Base-by-base conservation (phyloP, 2,113 vertebrate species). In the Hoplias malabaricus region DNA sequence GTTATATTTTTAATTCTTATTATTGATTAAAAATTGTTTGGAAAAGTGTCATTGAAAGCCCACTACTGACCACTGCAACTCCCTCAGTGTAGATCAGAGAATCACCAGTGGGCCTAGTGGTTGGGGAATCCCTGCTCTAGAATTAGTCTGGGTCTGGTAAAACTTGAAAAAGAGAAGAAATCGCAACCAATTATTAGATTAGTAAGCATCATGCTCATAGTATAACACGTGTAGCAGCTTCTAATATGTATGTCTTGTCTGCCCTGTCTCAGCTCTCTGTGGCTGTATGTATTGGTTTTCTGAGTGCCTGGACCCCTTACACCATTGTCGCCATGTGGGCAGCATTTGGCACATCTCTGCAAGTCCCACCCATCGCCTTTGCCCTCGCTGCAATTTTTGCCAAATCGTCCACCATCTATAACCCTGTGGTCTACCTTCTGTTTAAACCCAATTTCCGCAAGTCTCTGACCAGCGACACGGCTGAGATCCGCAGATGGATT, bases 391-490 rank as follows among this genome's bases (percentile, higher is more conserved):
- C 92, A 0, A 75, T 70, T 54, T 91, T 87, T 46, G 91, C 92
- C 63, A 93, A 93, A 81, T 92, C 92, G 70, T 93, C 92, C 0
- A 90, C 91, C 0, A 87, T 91, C 85, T 92, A 93, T 87, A 93
- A 92, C 79, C 92, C 92, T 0, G 71, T 92, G 76, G 82, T 91
- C 25, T 89, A 88, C 73, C 90, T 93, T 79, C 80, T 93, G 1
- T 79, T 93, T 80, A 92, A 93, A 75, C 92, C 92, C 50, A 93
- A 75, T 84, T 93, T 92, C 86, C 89, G 91, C 2, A 83, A 59
- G 74, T 85, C 85, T 43, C 75, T 93, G 5, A 73, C 54, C 33
- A 65, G 14, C 1, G 84, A 81, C 31, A 78, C 73, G 0, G 79
- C 79, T 14, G 67, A 72, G 2, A 77, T 83, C 34, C 72, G 79